Percentiles rank a stretch among this genome's conserved stretches.
Evolutionary conservation across 2,113 vertebrate species (phyloP).

Genomic region (Salvator merianae): DNA sequence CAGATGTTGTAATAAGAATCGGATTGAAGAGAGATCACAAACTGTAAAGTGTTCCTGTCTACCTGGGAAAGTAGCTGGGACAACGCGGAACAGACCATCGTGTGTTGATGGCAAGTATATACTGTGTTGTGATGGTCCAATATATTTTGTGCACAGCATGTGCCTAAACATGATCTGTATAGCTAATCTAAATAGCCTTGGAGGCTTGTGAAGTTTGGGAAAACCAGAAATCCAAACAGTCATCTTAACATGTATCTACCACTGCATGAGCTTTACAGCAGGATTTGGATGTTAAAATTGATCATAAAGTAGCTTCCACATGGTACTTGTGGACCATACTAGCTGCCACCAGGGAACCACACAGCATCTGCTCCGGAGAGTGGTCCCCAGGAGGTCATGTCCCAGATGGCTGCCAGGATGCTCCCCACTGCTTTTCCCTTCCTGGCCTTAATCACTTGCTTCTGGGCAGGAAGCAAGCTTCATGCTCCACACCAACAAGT

Average conservation of each 20-base stretch:
- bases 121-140: not conserved
- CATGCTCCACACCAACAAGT: too few relatives aligned
- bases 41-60: slow-evolving; percentile 99
- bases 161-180: not conserved
- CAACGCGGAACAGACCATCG: slow-evolving; percentile 97
- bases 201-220: not conserved
- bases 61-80: slow-evolving; percentile 98
- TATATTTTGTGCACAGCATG: slow-evolving; percentile 40
- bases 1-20: slow-evolving; percentile 99
- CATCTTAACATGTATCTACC: not conserved
- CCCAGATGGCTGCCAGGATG: too few relatives aligned
- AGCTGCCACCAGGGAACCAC: too few relatives aligned
- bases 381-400: too few relatives aligned
- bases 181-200: not conserved
- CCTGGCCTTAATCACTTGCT: too few relatives aligned
- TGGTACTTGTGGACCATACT: too few relatives aligned
- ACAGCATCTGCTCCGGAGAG: too few relatives aligned
- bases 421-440: too few relatives aligned
- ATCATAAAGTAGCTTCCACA: not conserved
- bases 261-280: not conserved
- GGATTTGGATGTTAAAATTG: not conserved
- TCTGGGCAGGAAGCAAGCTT: too few relatives aligned
- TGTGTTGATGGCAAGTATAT: slow-evolving; percentile 93
- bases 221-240: not conserved
- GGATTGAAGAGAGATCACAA: slow-evolving; percentile 98